Conservation (phyloP, 2,888 invertebrate species). For the Mechanitis messenoides region DNA sequence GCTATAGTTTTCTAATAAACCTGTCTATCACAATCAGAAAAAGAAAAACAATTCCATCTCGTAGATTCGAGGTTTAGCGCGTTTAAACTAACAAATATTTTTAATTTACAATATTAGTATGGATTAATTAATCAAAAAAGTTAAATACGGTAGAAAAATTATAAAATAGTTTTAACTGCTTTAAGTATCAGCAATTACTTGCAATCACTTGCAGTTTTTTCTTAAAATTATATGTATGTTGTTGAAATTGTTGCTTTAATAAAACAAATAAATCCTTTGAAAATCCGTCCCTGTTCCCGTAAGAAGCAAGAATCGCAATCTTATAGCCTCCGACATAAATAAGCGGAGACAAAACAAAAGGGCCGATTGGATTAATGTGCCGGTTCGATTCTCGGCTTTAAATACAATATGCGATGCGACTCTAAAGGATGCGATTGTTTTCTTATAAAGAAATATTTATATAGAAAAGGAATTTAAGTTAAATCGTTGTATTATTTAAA, state of each 20-base stretch:
- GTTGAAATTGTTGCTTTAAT: not conserved
- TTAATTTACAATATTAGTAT: too few species aligned
- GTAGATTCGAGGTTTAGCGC: too few species aligned
- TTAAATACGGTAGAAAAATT: too few species aligned
- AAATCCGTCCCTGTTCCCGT: conserved; percentile 41
- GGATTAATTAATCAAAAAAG: too few species aligned
- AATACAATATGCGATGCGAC: conserved; percentile 28
- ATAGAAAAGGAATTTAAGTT: not conserved
- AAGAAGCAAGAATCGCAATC: conserved; percentile 31
- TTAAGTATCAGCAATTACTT: too few species aligned
- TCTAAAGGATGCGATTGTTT: conserved; percentile 25
- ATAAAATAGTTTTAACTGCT: too few species aligned
- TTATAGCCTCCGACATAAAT: conserved; percentile 46
- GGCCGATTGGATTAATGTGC: conserved; percentile 52
- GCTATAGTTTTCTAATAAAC: too few species aligned
- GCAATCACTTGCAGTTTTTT: too few species aligned
- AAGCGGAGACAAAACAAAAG: conserved; percentile 61
- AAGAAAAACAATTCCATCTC: too few species aligned
- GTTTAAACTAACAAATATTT: too few species aligned
- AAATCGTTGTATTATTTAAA: conserved; percentile 1
- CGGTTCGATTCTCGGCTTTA: conserved; percentile 37
- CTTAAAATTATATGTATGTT: not conserved
- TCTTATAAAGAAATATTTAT: conserved; percentile 8
- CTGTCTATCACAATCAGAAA: too few species aligned
- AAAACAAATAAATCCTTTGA: conserved; percentile 17